These are phyloP conservation scores for Caenorhabditis becei DNA, from an alignment of 2,888 invertebrate species.

Conservation along the genomic window DNA sequence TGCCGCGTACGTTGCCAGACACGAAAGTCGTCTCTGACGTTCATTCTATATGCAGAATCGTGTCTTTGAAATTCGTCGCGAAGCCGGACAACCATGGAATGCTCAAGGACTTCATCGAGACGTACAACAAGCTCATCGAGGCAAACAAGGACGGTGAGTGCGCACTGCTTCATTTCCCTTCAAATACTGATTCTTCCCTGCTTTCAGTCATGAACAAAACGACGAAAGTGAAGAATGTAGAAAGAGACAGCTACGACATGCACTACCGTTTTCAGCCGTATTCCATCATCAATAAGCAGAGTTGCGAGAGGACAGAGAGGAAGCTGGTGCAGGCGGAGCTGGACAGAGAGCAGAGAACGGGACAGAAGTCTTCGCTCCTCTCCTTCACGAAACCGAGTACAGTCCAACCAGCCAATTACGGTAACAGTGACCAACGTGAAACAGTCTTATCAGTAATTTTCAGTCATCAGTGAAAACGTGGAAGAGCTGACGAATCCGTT, in stretches of 20 bases:
- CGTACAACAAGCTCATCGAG: not conserved
- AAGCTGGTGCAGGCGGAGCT: not conserved
- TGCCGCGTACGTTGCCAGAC: too few relatives aligned
- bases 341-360: not conserved
- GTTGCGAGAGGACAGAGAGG: not conserved
- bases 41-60: not conserved
- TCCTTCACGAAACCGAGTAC: too few relatives aligned
- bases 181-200: too few relatives aligned
- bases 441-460: too few relatives aligned
- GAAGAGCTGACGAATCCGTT: conserved; percentile 85
- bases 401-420: conserved; percentile 74
- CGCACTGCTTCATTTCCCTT: too few relatives aligned
- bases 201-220: too few relatives aligned
- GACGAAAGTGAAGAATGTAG: too few relatives aligned
- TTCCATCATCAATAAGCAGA: not conserved
- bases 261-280: not conserved
- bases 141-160: not conserved
- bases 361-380: not conserved
- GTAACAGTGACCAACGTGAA: too few relatives aligned
- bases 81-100: not conserved
- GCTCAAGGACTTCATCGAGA: not conserved
- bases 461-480: conserved; percentile 76
- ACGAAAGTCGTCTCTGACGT: not conserved
- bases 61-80: not conserved
- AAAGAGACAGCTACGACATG: not conserved